Evolutionary conservation across 2,797 vertebrate species (phyloP), one percentile per base, ranked within the genome.

Genomic region (Tachyglossus aculeatus): DNA sequence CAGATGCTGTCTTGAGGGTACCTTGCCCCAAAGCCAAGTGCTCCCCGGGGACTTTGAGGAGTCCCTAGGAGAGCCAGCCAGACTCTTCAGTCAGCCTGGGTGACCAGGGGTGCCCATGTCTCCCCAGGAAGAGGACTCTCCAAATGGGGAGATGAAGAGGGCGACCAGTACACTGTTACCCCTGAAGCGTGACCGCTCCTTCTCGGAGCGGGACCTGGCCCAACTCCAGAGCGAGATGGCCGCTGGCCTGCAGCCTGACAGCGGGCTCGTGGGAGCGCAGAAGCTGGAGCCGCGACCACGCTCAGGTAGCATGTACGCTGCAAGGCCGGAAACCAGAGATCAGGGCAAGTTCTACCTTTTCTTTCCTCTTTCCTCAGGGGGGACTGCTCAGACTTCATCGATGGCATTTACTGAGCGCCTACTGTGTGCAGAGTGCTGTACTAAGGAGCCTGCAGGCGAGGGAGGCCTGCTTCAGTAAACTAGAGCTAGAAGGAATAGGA

Each of bases 121-220:
- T 40, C 43, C 62, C 18, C 84, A 99, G 96, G 97, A 99, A 33
- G 97, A 99, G 72, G 96, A 98, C 21, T 97, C 96, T 10, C 95
- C 96, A 0, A 82, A 77, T 2, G 58, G 78, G 0, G 95, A 96
- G 48, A 84, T 91, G 44, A 82, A 71, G 2, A 83, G 90, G 25
- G 80, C 87, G 0, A 90, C 91, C 14, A 92, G 92, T 56, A 87
- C 89, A 19, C 91, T 89, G 2, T 82, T 82, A 2, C 87, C 94
- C 0, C 86, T 98, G 78, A 98, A 96, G 77, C 86, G 97, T 13
- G 97, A 98, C 37, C 95, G 96, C n/a, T 98, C 97, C 52, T 98
- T 98, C 88, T 99, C 96, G 0, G 96, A 98, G 76, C 96, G 95
- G 0, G 96, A 99, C 90, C 88, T 99, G 77, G 95, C 89, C 0